A percentile compares a stretch with the other conserved stretches of the same genome.
These are phyloP conservation scores for Cariama cristata DNA, from an alignment of 2,113 vertebrate genomes.

Conservation along the genomic window DNA sequence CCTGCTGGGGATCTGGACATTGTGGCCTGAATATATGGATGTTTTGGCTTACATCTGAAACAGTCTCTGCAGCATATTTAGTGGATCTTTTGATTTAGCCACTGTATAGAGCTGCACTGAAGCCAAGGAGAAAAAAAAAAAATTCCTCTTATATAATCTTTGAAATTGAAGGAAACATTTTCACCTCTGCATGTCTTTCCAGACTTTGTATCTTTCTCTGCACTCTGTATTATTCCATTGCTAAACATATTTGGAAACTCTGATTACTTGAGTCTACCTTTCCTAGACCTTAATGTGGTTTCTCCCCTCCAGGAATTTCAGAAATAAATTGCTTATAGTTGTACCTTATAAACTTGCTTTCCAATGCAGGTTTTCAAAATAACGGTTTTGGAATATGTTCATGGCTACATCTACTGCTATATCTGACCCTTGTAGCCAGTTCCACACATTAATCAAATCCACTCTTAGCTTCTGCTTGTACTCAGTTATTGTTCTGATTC, in stretches of 20 bases:
- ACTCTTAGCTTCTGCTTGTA: not conserved
- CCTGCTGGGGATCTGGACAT: not conserved
- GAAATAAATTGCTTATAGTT: not conserved
- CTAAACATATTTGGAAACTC: not conserved
- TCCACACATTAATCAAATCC: not conserved
- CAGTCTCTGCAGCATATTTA: not conserved
- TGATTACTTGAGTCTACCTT: not conserved
- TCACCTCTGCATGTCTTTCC: not conserved
- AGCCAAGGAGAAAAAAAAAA: not conserved
- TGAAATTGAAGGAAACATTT: not conserved
- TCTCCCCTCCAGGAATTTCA: not conserved
- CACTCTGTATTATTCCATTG: not conserved
- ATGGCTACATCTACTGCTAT: not conserved
- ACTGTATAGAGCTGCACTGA: not conserved
- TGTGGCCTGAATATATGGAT: not conserved
- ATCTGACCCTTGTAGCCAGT: not conserved
- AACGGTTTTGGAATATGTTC: not conserved
- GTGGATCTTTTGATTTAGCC: not conserved
- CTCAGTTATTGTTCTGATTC: not conserved
- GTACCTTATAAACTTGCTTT: not conserved
- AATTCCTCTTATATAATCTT: not conserved
- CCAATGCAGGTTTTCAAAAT: not conserved
- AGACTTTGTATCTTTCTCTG: not conserved
- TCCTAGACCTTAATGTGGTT: not conserved
- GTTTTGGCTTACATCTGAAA: not conserved